A percentile compares a stretch with the other conserved stretches of the same genome.
These are phyloP conservation scores for Amiota minor DNA, from an alignment of 2,888 invertebrate species.

Conservation along the genomic window DNA sequence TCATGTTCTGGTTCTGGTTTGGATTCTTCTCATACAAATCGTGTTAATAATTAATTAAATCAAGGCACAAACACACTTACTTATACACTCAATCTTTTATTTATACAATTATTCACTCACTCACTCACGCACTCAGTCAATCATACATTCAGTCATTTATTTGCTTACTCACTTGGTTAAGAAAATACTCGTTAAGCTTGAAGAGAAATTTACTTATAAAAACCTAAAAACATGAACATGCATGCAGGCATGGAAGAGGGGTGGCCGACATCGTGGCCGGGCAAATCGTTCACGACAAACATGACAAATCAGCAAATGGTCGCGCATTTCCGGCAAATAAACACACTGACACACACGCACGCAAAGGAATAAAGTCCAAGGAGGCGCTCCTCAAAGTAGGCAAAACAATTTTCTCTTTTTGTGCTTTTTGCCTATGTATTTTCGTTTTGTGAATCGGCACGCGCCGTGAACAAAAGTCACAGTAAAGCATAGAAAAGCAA, in stretches of 20 bases:
- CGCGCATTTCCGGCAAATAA: conserved; percentile 18
- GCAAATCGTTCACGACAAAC: conserved; percentile 14
- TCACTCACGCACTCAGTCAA: background rate
- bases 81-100: background rate
- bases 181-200: background rate
- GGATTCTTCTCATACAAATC: too few species aligned
- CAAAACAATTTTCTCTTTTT: too few species aligned
- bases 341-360: conserved; percentile 1
- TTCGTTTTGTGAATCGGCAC: background rate
- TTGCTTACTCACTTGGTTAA: background rate
- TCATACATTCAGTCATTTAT: background rate
- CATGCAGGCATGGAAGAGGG: background rate
- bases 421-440: too few species aligned
- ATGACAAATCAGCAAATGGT: conserved; percentile 26
- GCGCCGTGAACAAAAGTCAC: background rate
- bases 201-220: background rate
- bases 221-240: background rate
- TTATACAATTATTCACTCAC: background rate
- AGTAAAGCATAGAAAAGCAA: background rate
- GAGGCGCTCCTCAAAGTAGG: background rate
- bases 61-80: conserved; percentile 9
- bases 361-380: background rate
- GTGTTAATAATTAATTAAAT: conserved; percentile 28
- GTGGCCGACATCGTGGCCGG: too few species aligned
- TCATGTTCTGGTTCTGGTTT: too few species aligned